Percentiles rank a stretch among this genome's conserved stretches.
phyloP scores from a whole-genome alignment of 1,140 invertebrate genomes.

The Diorhabda elongata region DNA sequence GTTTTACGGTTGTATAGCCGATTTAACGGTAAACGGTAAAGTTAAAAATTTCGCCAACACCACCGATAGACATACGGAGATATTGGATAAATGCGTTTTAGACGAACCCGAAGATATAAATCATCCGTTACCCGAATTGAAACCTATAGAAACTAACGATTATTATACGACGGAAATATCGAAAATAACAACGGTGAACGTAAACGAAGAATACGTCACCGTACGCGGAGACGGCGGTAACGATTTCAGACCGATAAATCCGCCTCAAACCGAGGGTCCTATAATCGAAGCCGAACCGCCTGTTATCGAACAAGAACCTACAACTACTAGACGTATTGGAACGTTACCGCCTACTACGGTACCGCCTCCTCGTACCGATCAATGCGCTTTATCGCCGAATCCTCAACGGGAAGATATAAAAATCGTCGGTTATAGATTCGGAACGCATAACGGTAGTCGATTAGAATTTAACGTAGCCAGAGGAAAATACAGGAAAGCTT shows the following conservation, averaged over 20 bases:
- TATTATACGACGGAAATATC: constrained; percentile 24
- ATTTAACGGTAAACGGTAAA: constrained; percentile 76
- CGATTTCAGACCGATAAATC: constrained; percentile 12
- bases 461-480: constrained; percentile 64
- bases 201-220: constrained; percentile 8
- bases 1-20: constrained; percentile 82
- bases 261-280: background rate
- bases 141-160: constrained; percentile 31
- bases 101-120: constrained; percentile 35
- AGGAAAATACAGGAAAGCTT: constrained; percentile 60
- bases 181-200: constrained; percentile 26
- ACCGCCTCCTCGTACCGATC: constrained; percentile 21
- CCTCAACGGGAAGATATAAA: constrained; percentile 26
- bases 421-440: constrained; percentile 28
- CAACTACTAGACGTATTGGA: constrained; percentile 14
- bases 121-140: constrained; percentile 24
- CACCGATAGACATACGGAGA: constrained; percentile 58
- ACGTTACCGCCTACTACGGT: constrained; percentile 23
- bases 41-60: constrained; percentile 79
- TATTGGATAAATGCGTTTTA: constrained; percentile 61
- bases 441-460: constrained; percentile 58
- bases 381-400: constrained; percentile 32
- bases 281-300: constrained; percentile 11
- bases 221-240: constrained; percentile 39
- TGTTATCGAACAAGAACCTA: constrained; percentile 8